Base-by-base conservation (phyloP, 30 jellyfish, hydroid and myxozoan species). In the Chrysaora quinquecirrha region DNA sequence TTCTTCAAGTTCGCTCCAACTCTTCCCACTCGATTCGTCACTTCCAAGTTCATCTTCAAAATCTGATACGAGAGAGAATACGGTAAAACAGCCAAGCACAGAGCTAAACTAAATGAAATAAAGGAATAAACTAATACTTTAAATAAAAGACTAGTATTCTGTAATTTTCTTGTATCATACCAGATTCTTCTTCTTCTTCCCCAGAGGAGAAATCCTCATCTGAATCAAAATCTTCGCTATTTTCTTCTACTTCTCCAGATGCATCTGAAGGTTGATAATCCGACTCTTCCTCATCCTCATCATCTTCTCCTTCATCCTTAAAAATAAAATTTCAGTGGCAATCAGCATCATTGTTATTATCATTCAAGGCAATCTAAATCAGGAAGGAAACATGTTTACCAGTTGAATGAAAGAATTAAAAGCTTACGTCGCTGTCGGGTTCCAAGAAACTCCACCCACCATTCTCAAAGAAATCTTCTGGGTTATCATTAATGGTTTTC, bases 381-480 rank as follows among this genome's bases (percentile, higher is more conserved):
- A 3, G 74, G n/a, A 70, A 4, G 28, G 21, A 19, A 6, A 50
- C 77, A 12, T 54, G 31, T 54, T 54, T 23, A 30, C 19, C 16
- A 10, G 10, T 64, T 4, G 3, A 30, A 6, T 3, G 29, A 48
- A 43, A 3, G 21, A 16, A 28, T n/a, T 68, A 34, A 6, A 31
- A 3, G 21, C 94, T 52, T 65, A 94, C 99, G 25, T 86, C 97
- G 75, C 98, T 89, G 52, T 96, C 80, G 0, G 99, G 99, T 35
- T 96, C 99, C 46, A 96, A 82, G 84, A 96, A 96, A 34, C 97
- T 93, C 99, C 99, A 96, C 48, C 99, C 99, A n/a, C 99, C 99
- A 87, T 86, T 87, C 56, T 85, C 97, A 62, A 96, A 96, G 87
- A 96, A 96, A 70, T 96, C 98, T 73, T 96, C 98, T 19, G 99